Base-by-base conservation (phyloP, 1,140 invertebrate genomes). In the Aphelenchoides fujianensis region DNA sequence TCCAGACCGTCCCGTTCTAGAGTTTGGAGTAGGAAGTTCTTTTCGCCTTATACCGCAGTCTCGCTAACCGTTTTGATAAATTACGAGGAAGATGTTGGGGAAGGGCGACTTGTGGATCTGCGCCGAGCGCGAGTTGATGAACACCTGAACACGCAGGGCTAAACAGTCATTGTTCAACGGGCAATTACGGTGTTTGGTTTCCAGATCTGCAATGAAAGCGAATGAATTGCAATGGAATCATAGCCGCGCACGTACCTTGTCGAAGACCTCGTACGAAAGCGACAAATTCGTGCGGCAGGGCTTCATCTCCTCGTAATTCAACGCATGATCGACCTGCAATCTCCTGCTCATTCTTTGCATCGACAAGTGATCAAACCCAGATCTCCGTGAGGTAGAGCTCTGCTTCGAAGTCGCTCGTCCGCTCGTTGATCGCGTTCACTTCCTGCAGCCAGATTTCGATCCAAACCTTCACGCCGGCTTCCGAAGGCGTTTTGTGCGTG, bases 371-470 rank as follows among this genome's bases (percentile, higher is more conserved):
- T 23, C 28, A 19, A 1, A 64, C 37, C 78, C 78, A 79, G 27
- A 79, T 66, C 53, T 79, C 78, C n/a, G 74, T 78, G 23, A 80
- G 67, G 64, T 80, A 80, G 53, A 80, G 73, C 41, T 80, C 78
- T 66, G 76, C 74, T 28, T 80, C 78, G 41, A 80, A 80, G 55
- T 80, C 78, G 32, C 72, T 69, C 36, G 78, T 80, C n/a, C 80
- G 74, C 64, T 80, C 78, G 48, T 80, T 77, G 7, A 80, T 59
- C n/a, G 78, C 64, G 57, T 77, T 80, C 16, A 80, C 73, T 74
- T 80, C 78, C 67, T 80, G 78, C 1, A 80, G 75, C 78, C 78
- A 80, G 27, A 80, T 75, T 71, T 79, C 78, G 31, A 79, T 74
- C 68, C 74, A 77, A 1, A 79, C 78, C 36, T 69, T 77, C 7